These are phyloP conservation scores for Digitonthophagus gazella DNA, from an alignment of 2,888 invertebrate genomes.

Conservation along the genomic window DNA sequence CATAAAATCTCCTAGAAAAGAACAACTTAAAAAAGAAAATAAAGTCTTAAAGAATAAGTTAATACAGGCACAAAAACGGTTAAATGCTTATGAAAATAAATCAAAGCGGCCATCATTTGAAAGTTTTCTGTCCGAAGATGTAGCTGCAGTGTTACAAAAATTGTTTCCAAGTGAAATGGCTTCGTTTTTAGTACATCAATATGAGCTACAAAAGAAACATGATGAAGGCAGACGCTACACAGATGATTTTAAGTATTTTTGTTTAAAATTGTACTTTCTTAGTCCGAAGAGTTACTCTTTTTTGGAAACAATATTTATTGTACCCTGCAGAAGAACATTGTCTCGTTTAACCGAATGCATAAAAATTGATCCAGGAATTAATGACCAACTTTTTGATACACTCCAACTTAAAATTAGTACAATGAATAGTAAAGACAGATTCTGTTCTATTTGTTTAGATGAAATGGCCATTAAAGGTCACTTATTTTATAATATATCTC, in stretches of 20 bases:
- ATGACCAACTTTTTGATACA: constrained; percentile 22
- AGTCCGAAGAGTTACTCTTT: constrained; percentile 21
- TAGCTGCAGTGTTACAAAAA: no score
- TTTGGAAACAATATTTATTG: constrained; percentile 9
- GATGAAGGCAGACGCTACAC: constrained; percentile 19
- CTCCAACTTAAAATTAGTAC: constrained; percentile 20
- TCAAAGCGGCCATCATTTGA: no score
- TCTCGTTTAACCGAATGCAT: constrained; percentile 16
- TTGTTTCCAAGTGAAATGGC: no score
- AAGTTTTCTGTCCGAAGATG: no score
- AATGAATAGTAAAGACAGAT: constrained; percentile 12
- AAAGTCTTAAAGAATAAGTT: no score
- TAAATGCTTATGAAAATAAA: no score
- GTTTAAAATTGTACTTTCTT: constrained; percentile 19
- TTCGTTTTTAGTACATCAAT: no score
- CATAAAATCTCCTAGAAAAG: no score
- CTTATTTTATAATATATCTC: constrained; percentile 23
- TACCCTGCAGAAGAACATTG: constrained; percentile 16
- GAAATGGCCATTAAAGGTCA: constrained; percentile 23
- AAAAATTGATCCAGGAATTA: constrained; percentile 19
- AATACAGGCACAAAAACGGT: no score
- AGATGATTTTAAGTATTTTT: constrained; percentile 20
- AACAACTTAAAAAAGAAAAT: no score
- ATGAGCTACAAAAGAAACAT: no score
- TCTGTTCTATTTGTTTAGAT: constrained; percentile 19